phyloP scores from a whole-genome alignment of 2,888 invertebrate species.

The Leucania comma region DNA sequence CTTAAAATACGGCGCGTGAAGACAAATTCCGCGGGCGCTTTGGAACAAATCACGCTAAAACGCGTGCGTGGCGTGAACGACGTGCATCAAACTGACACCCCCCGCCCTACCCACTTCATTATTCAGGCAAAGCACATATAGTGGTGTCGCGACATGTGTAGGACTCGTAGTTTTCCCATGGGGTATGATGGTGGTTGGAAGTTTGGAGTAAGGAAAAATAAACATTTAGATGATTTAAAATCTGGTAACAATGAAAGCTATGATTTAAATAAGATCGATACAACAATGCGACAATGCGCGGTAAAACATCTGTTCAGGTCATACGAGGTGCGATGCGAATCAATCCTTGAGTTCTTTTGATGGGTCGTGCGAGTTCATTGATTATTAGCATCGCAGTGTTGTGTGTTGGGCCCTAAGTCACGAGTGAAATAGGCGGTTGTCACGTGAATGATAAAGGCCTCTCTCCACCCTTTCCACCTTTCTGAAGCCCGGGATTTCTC shows the following conservation, averaged over 20 bases:
- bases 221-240: background rate
- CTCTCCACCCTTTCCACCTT: too few species aligned
- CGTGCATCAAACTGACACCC: conserved; percentile 27
- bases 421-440: background rate
- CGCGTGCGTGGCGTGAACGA: conserved; percentile 11
- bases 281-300: too few species aligned
- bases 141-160: conserved; percentile 20
- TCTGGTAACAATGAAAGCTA: background rate
- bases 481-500: too few species aligned
- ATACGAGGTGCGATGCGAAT: background rate
- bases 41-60: conserved; percentile 31
- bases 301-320: too few species aligned
- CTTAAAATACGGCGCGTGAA: background rate
- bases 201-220: background rate
- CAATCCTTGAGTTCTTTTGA: too few species aligned
- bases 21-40: background rate
- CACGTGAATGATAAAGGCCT: background rate
- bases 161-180: conserved; percentile 5
- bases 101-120: conserved; percentile 12
- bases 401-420: too few species aligned
- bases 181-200: background rate
- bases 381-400: too few species aligned
- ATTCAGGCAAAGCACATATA: conserved; percentile 35
- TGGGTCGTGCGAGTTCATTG: too few species aligned
- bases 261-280: too few species aligned